phyloP scores from a whole-genome alignment of 2,888 invertebrate species.

The Syrphus vitripennis region DNA sequence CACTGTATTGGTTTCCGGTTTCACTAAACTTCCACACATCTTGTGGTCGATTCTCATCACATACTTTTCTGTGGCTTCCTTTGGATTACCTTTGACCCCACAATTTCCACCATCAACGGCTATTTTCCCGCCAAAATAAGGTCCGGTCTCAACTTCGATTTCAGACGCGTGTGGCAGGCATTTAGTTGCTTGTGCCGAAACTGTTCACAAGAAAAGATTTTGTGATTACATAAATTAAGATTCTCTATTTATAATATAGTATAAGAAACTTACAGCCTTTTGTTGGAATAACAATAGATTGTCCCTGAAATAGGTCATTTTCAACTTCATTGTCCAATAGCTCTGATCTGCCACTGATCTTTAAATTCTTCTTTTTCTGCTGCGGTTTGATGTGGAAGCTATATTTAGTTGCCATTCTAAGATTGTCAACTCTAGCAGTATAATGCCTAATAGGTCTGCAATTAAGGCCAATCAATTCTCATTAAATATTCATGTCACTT shows the following conservation, averaged over 20 bases:
- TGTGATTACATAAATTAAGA: neutral
- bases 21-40: constrained; percentile 88
- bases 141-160: constrained; percentile 91
- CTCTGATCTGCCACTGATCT: constrained; percentile 79
- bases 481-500: constrained; percentile 34
- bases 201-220: constrained; percentile 81
- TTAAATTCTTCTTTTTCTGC: constrained; percentile 82
- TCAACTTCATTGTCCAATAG: constrained; percentile 80
- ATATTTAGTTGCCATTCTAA: constrained; percentile 92
- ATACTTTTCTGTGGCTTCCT: constrained; percentile 88
- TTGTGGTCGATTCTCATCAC: constrained; percentile 88
- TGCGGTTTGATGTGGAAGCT: constrained; percentile 88
- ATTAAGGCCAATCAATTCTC: constrained; percentile 9
- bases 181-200: constrained; percentile 90
- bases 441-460: constrained; percentile 81
- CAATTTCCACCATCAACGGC: constrained; percentile 88
- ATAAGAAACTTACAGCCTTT: constrained; percentile 89
- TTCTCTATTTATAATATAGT: neutral
- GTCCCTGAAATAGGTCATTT: constrained; percentile 81
- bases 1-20: constrained; percentile 87
- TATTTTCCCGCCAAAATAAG: constrained; percentile 90
- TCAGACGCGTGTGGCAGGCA: constrained; percentile 91
- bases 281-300: constrained; percentile 88
- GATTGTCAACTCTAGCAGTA: constrained; percentile 85
- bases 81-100: constrained; percentile 88